Percentiles rank a stretch among this genome's conserved stretches.
These are phyloP conservation scores for Malthinus flaveolus DNA, from an alignment of 2,888 invertebrate genomes.

Conservation along the genomic window DNA sequence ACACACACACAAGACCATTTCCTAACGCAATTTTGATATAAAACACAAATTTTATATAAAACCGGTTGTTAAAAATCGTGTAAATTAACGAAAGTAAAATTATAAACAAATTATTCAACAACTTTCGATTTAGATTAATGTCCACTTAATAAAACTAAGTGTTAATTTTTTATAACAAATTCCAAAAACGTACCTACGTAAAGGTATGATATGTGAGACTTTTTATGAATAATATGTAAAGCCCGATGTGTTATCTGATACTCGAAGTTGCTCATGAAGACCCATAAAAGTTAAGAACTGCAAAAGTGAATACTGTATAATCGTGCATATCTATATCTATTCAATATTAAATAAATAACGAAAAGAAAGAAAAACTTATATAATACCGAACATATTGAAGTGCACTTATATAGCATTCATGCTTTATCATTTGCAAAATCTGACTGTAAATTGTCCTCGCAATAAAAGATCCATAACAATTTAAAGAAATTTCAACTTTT, in stretches of 20 bases:
- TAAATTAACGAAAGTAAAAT: conserved; percentile 6
- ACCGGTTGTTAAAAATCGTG: conserved; percentile 1
- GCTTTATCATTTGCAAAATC: conserved; percentile 31
- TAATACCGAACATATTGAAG: conserved; percentile 6
- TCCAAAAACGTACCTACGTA: neutral
- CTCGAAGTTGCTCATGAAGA: conserved; percentile 4
- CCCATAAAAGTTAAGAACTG: conserved; percentile 7
- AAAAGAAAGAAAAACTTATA: conserved; percentile 2
- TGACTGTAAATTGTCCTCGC: conserved; percentile 23
- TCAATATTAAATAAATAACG: conserved; percentile 7
- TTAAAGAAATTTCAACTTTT: conserved; percentile 11
- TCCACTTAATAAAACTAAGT: neutral
- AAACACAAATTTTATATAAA: neutral
- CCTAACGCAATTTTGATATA: too few species aligned
- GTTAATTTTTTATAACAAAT: neutral
- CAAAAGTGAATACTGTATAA: conserved; percentile 6
- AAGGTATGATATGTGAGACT: conserved; percentile 3
- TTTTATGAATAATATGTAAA: conserved; percentile 1
- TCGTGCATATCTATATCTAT: conserved; percentile 8
- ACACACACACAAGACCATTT: too few species aligned
- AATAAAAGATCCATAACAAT: conserved; percentile 19
- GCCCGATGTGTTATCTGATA: conserved; percentile 1
- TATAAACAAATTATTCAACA: neutral
- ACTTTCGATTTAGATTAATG: neutral
- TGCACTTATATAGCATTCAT: conserved; percentile 19